Evolutionary conservation across 2,888 invertebrate genomes (phyloP).

Genomic region (Ectropis crepuscularia): DNA sequence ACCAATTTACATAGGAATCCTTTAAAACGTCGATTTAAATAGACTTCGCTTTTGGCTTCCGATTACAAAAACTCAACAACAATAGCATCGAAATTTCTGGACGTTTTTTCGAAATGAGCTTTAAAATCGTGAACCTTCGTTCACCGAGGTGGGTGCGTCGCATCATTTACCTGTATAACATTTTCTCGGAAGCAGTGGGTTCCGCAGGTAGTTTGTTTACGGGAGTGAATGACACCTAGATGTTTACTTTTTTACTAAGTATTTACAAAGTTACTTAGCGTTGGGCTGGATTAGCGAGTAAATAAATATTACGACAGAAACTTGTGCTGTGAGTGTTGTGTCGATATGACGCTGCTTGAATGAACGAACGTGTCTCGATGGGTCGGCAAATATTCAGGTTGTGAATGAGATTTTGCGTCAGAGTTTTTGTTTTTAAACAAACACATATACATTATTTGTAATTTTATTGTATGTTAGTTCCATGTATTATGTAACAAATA

Average conservation of each 20-base stretch:
- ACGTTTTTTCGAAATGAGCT: conserved; percentile 14
- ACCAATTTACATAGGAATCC: conserved; percentile 70
- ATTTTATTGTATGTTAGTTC: too few species aligned
- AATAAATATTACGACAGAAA: conserved; percentile 45
- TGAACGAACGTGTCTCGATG: conserved; percentile 29
- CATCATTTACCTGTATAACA: conserved; percentile 30
- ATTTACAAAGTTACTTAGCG: conserved; percentile 45
- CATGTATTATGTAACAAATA: too few species aligned
- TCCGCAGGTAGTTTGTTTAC: conserved; percentile 43
- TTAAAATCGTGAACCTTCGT: conserved; percentile 21
- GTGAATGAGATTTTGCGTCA: conserved; percentile 27
- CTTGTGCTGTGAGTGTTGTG: conserved; percentile 31
- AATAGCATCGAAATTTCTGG: conserved; percentile 33
- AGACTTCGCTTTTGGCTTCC: conserved; percentile 62
- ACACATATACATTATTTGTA: too few species aligned
- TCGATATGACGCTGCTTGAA: conserved; percentile 25
- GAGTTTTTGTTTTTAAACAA: background rate
- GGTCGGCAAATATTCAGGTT: conserved; percentile 39
- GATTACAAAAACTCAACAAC: conserved; percentile 57
- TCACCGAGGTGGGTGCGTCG: conserved; percentile 23
- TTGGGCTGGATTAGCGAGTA: conserved; percentile 39
- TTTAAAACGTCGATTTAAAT: conserved; percentile 67
- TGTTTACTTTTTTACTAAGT: conserved; percentile 45
- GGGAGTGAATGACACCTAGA: conserved; percentile 50
- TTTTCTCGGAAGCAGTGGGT: conserved; percentile 41